These are phyloP conservation scores for Tuta absoluta DNA, from an alignment of 2,888 invertebrate species.

Conservation along the genomic window DNA sequence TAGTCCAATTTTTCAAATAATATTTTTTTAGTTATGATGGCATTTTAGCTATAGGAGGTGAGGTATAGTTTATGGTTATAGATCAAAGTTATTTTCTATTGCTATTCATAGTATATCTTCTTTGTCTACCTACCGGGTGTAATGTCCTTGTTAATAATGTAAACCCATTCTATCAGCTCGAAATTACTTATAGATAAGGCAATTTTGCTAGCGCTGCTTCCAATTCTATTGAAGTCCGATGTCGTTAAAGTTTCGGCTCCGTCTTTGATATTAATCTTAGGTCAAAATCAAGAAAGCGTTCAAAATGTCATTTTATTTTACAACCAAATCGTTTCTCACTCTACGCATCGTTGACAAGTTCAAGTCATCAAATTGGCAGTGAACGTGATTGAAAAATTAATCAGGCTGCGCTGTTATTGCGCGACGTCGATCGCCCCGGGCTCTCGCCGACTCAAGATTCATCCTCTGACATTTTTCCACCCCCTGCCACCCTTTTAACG, in stretches of 20 bases:
- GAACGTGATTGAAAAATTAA: conserved; percentile 53
- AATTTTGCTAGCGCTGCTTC: not conserved
- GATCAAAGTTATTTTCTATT: not conserved
- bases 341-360: conserved; percentile 17
- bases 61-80: too few species aligned
- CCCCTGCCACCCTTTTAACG: conserved; percentile 59
- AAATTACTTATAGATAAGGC: not conserved
- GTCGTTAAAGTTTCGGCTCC: not conserved
- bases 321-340: not conserved
- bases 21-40: too few species aligned
- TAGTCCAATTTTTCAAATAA: too few species aligned
- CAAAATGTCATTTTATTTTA: not conserved
- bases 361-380: conserved; percentile 23
- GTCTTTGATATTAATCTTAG: too few species aligned
- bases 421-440: conserved; percentile 36
- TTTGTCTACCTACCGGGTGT: too few species aligned
- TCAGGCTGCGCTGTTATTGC: conserved; percentile 57
- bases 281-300: not conserved
- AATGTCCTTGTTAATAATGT: not conserved
- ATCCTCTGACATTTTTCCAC: conserved; percentile 50
- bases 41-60: too few species aligned
- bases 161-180: not conserved
- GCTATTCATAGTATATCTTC: not conserved
- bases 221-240: too few species aligned
- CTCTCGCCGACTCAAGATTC: conserved; percentile 49